Evolutionary conservation across 1,140 invertebrate species (phyloP).

Genomic region (Prorops nasuta): DNA sequence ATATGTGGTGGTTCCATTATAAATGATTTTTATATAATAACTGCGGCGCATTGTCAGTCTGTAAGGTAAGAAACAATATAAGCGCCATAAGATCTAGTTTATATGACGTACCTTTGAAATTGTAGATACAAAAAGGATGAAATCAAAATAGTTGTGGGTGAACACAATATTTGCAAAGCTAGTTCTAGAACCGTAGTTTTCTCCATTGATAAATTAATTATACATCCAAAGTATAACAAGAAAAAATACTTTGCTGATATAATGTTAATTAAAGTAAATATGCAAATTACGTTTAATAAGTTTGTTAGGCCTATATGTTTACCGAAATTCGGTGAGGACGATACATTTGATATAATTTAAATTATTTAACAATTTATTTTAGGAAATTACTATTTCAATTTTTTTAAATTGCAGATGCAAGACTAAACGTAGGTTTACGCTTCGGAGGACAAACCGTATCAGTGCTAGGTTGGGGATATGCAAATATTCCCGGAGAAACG

Average conservation of each 20-base stretch:
- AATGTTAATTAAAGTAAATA: slow-evolving; percentile 46
- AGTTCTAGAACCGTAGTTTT: slow-evolving; percentile 25
- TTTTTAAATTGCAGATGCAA: too few relatives aligned
- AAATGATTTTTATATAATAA: slow-evolving; percentile 56
- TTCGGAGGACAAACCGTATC: slow-evolving; percentile 39
- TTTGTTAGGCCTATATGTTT: slow-evolving; percentile 59
- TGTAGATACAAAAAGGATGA: slow-evolving; percentile 21
- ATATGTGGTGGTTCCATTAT: slow-evolving; percentile 62
- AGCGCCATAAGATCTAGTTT: neutral
- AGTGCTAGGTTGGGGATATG: slow-evolving; percentile 55
- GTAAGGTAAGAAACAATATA: slow-evolving; percentile 5
- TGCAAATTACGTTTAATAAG: slow-evolving; percentile 36
- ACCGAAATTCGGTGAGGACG: slow-evolving; percentile 53
- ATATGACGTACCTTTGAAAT: slow-evolving; percentile 23
- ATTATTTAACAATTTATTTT: too few relatives aligned
- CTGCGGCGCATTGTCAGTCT: slow-evolving; percentile 60
- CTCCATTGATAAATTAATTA: slow-evolving; percentile 30
- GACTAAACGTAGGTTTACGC: too few relatives aligned
- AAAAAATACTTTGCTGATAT: slow-evolving; percentile 47
- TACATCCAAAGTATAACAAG: slow-evolving; percentile 35
- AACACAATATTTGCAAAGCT: slow-evolving; percentile 26
- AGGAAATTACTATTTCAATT: too few relatives aligned
- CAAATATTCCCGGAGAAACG: slow-evolving; percentile 30
- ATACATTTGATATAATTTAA: too few relatives aligned
- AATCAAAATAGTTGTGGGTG: slow-evolving; percentile 32